These are phyloP conservation scores for Oppia nitens DNA, from an alignment of 1,140 invertebrate genomes.

Conservation along the genomic window DNA sequence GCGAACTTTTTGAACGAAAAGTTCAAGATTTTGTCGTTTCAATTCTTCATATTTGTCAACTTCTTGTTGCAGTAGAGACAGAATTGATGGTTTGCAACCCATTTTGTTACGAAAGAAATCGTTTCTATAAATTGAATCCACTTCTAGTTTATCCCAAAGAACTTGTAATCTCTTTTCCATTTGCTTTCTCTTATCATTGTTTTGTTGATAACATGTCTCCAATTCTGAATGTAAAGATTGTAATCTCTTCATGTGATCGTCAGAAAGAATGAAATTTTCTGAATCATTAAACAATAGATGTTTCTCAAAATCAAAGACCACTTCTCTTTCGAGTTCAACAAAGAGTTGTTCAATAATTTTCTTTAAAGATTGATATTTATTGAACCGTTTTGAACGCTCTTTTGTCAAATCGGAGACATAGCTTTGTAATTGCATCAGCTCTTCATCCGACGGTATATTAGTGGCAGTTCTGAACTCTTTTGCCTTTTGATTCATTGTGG, in stretches of 20 bases:
- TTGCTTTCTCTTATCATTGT: constrained; percentile 28
- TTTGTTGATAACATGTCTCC: constrained; percentile 5
- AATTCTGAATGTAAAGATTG: neutral
- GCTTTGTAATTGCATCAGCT: constrained; percentile 12
- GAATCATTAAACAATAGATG: neutral
- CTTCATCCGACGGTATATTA: constrained; percentile 15
- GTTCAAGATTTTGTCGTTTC: constrained; percentile 44
- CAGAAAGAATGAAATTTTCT: neutral
- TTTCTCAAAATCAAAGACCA: constrained; percentile 6
- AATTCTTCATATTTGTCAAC: constrained; percentile 42
- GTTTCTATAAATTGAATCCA: constrained; percentile 33
- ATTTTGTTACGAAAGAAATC: constrained; percentile 27
- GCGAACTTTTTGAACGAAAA: constrained; percentile 48
- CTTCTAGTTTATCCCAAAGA: constrained; percentile 44
- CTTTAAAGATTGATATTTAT: constrained; percentile 7
- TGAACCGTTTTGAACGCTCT: neutral
- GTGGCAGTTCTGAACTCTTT: constrained; percentile 3
- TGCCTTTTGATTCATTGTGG: neutral
- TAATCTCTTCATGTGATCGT: neutral
- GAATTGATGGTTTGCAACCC: constrained; percentile 27
- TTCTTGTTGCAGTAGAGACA: constrained; percentile 35
- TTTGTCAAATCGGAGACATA: constrained; percentile 8
- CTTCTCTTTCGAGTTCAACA: neutral
- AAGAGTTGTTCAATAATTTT: neutral
- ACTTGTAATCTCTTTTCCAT: constrained; percentile 27